phyloP scores from a whole-genome alignment of 1,140 invertebrate species.

The Harpegnathos saltator region DNA sequence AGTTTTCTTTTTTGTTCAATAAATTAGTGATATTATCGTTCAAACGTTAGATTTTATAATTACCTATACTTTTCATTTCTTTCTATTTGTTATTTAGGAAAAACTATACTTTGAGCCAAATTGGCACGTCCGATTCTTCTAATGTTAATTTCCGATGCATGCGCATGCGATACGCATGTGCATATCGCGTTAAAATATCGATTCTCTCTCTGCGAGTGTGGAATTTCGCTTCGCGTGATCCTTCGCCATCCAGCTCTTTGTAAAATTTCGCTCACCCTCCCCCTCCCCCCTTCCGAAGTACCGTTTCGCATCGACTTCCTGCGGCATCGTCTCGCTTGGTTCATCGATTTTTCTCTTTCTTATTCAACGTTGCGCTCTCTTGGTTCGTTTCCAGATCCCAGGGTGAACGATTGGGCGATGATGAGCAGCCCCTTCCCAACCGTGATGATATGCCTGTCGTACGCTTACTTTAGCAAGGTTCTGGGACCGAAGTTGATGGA shows the following conservation, averaged over 20 bases:
- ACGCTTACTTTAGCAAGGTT: constrained; percentile 94
- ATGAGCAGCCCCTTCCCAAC: constrained; percentile 97
- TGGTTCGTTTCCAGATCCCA: constrained; percentile 90
- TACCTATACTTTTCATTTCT: too few species aligned
- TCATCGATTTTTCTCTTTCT: background rate
- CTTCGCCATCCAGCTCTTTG: constrained; percentile 28
- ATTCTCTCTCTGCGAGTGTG: too few species aligned
- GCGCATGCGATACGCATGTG: too few species aligned
- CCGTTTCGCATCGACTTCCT: background rate
- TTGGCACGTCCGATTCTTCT: too few species aligned
- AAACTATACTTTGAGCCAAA: too few species aligned
- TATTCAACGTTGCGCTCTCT: constrained; percentile 12
- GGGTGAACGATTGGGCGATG: constrained; percentile 96
- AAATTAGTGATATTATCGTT: too few species aligned
- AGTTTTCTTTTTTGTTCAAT: too few species aligned
- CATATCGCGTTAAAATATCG: too few species aligned
- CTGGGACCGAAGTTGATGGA: constrained; percentile 96
- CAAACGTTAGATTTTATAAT: too few species aligned
- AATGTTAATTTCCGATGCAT: too few species aligned
- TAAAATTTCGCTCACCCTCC: constrained; percentile 20
- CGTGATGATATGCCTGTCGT: constrained; percentile 92
- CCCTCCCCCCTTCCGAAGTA: background rate
- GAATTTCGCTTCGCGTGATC: constrained; percentile 36
- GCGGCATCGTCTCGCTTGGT: background rate
- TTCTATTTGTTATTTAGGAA: too few species aligned